A percentile compares a stretch with the other conserved stretches of the same genome.
These are phyloP conservation scores for Cryptocephalus moraei DNA, from an alignment of 2,888 invertebrate species.

Conservation along the genomic window DNA sequence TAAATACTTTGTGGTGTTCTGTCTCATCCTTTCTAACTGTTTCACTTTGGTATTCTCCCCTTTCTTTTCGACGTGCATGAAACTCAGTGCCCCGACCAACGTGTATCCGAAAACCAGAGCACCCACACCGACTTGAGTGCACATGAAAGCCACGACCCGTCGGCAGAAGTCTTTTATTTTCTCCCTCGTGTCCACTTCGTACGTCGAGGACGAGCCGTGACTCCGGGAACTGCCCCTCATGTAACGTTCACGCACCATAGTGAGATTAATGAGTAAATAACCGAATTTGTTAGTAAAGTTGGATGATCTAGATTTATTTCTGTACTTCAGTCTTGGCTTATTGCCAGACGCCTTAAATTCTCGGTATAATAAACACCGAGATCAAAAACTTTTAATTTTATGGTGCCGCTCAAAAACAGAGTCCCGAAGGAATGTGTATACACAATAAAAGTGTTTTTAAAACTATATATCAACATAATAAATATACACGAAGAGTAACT, in stretches of 20 bases:
- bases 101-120: conserved; percentile 81
- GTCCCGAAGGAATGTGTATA: no score
- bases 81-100: conserved; percentile 73
- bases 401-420: background rate
- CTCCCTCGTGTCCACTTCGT: conserved; percentile 56
- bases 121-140: conserved; percentile 84
- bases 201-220: conserved; percentile 50
- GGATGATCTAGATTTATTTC: background rate
- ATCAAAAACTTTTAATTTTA: background rate
- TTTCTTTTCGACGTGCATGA: conserved; percentile 63
- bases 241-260: conserved; percentile 5
- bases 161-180: conserved; percentile 77
- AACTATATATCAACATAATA: no score
- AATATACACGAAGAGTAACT: no score
- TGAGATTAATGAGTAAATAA: background rate
- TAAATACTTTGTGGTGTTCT: conserved; percentile 40
- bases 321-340: background rate
- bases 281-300: background rate
- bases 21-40: conserved; percentile 34
- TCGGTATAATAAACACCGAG: background rate
- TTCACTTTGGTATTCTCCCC: conserved; percentile 15
- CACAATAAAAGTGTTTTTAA: no score
- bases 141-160: conserved; percentile 83
- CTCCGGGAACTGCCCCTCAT: conserved; percentile 22
- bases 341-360: background rate